Evolutionary conservation across 2,113 vertebrate genomes (phyloP).

Genomic region (Rana temporaria): DNA sequence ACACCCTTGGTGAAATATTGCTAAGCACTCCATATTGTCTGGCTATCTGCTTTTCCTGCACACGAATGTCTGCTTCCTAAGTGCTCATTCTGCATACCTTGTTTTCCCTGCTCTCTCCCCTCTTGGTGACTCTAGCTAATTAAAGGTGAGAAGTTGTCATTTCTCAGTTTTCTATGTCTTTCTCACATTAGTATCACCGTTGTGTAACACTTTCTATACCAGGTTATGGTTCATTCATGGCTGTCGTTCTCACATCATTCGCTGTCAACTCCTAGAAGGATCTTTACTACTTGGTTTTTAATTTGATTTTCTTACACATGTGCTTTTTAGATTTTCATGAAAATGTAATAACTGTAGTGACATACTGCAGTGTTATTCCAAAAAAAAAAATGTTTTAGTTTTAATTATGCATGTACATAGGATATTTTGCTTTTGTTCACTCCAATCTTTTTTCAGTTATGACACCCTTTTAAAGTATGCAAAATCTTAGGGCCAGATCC

Average conservation of each 20-base stretch:
- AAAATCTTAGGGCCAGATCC: no score
- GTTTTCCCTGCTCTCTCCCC: slow-evolving; percentile 2
- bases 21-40: neutral
- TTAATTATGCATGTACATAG: no score
- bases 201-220: slow-evolving; percentile 35
- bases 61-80: neutral
- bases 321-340: no score
- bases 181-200: slow-evolving; percentile 51
- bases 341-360: no score
- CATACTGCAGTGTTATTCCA: no score
- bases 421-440: no score
- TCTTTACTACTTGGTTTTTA: no score
- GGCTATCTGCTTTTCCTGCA: neutral
- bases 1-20: neutral
- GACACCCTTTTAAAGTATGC: no score
- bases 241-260: neutral
- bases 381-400: no score
- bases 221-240: neutral
- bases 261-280: neutral
- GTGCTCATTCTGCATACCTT: neutral
- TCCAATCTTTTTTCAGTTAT: no score
- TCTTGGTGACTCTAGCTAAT: slow-evolving; percentile 35
- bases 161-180: slow-evolving; percentile 48
- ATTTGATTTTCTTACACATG: no score
- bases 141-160: slow-evolving; percentile 52